These are phyloP conservation scores for Procambarus virginalis DNA, from an alignment of 1,140 invertebrate species.

Conservation along the genomic window DNA sequence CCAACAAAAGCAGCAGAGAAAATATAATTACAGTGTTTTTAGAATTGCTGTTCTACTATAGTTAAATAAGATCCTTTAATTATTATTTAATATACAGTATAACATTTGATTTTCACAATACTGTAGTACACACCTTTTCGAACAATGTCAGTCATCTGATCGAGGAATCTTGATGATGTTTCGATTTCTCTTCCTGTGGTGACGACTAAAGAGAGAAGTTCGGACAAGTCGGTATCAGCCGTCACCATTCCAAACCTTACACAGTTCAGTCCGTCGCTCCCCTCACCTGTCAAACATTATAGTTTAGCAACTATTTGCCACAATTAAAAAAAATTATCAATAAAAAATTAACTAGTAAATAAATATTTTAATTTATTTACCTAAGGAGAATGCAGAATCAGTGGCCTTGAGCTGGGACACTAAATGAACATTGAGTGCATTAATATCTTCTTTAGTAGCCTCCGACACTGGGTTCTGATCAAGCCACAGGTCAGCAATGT, in stretches of 20 bases:
- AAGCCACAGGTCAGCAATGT: constrained; percentile 77
- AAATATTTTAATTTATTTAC: constrained; percentile 72
- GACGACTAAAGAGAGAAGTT: constrained; percentile 89
- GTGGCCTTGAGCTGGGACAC: constrained; percentile 90
- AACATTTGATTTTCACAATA: background rate
- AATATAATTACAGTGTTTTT: background rate
- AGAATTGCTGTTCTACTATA: no score
- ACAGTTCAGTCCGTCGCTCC: constrained; percentile 88
- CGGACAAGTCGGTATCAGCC: constrained; percentile 93
- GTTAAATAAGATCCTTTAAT: no score
- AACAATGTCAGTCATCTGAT: constrained; percentile 95
- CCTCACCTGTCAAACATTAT: constrained; percentile 79
- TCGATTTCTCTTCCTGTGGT: constrained; percentile 92
- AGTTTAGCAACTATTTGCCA: background rate
- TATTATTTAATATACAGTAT: no score
- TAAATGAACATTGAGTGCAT: constrained; percentile 90
- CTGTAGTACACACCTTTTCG: constrained; percentile 81
- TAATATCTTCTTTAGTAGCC: constrained; percentile 88
- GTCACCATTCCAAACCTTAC: constrained; percentile 98
- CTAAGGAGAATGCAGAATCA: constrained; percentile 95
- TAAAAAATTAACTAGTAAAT: no score
- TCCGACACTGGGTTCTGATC: constrained; percentile 76
- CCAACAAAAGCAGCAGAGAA: constrained; percentile 4
- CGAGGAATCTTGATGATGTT: constrained; percentile 92
- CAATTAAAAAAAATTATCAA: no score